Base-by-base conservation (phyloP, 2,797 vertebrate species). In the Ctenopoma multispine region DNA sequence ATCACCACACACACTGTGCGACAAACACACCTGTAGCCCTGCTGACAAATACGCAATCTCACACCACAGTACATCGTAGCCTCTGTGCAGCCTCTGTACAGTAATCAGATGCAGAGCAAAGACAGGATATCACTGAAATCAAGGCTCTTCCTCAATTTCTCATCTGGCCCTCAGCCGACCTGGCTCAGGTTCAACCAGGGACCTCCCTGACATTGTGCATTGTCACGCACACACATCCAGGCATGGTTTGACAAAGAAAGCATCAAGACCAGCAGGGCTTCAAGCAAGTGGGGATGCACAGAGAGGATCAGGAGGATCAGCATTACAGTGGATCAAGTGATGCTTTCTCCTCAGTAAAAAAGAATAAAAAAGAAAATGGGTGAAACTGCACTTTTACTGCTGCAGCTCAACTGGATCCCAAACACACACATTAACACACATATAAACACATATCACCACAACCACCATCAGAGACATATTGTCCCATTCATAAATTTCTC, bases 401-500 rank as follows among this genome's bases (percentile, higher is more conserved):
- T 63, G 18, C n/a, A 48, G 40, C 69, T 60, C 12, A n/a, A 40
- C n/a, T 44, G 5, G 72, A 74, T 54, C 21, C 47, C 56, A 77
- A 62, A 71, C 43, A 29, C 65, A 40, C 81, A 86, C 65, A 64
- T 83, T 64, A 79, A 78, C 86, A 80, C 84, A 79, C 59, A 59
- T 72, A 82, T 75, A 89, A 86, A 86, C 74, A 79, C 82, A 53
- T 47, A 43, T 59, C 72, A 69, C 77, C 76, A 79, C 77, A 88
- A 57, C 65, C 83, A 59, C 82, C 81, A 78, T 62, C 80, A 76
- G 38, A 81, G 69, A 60, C 75, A 81, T 51, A 11, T 40, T 72
- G 81, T 84, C 84, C 90, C 89, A 93, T 94, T 94, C 92, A 94
- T 90, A 94, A 93, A 92, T 87, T 84, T 75, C 80, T 75, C 82